Base-by-base conservation (phyloP, 1,140 invertebrate genomes). In the Drosophila ironensis region DNA sequence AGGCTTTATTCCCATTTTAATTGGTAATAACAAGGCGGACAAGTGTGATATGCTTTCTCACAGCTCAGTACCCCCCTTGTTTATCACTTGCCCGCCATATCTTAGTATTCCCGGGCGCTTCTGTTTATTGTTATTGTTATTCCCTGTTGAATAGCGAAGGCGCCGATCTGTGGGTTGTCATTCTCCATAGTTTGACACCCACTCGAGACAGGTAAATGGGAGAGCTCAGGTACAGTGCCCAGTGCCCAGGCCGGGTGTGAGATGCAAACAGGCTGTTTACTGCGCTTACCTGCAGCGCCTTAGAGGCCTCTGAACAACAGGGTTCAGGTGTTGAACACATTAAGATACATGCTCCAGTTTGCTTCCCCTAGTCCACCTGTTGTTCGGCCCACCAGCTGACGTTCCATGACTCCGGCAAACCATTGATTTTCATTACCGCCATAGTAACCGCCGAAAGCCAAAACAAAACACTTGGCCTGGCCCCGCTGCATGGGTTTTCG, bases 351-450 rank as follows among this genome's bases (percentile, higher is more conserved):
- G 47, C 28, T 30, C 41, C 22, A 17, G 4, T 42, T 41, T 12
- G 51, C 4, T 7, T n/a, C 28, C 9, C 22, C 38, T 11, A 9
- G 30, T 40, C 33, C 68, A 72, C 68, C 68, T 71, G 68, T 72
- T 72, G 68, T 60, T 17, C 17, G 7, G 25, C 4, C 12, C n/a
- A 27, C 9, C 35, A 54, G 33, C 52, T 56, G 50, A 4, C 24
- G 14, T 5, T 8, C 8, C 33, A n/a, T 7, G 17, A 44, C 25
- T 30, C n/a, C n/a, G n/a, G 6, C 14, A 44, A 60, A 8, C 47
- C 47, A 71, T 71, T 71, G 68, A 71, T 71, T 71, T 71, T 71
- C 59, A 64, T 40, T 28, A 64, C 41, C 56, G 25, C 42, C 57
- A 63, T 48, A 47, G 68, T 72, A 63, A 72, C 68, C 56, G 4